phyloP scores from a whole-genome alignment of 2,113 vertebrate species.

The Mus pahari region DNA sequence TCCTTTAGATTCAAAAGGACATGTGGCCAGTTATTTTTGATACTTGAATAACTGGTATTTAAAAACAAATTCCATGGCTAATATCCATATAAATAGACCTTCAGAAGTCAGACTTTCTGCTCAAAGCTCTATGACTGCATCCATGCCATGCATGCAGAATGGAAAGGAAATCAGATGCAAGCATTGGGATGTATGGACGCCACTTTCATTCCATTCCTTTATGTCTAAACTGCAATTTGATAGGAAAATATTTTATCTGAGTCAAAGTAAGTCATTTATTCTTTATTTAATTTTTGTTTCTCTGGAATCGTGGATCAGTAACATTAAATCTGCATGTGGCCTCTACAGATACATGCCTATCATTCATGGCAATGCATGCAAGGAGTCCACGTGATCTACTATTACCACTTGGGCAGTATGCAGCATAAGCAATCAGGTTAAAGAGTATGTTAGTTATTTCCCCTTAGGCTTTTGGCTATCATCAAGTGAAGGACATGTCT shows the following conservation, averaged over 20 bases:
- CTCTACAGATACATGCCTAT: not conserved
- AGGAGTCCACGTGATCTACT: not conserved
- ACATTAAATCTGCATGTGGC: not conserved
- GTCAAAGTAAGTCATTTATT: not conserved
- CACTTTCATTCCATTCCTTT: not conserved
- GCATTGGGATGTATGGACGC: rapidly evolving
- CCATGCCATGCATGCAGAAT: not conserved
- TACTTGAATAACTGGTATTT: not conserved
- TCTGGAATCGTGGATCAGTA: not conserved
- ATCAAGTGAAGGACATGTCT: not conserved
- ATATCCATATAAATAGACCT: not conserved
- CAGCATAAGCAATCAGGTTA: not conserved
- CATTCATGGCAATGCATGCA: not conserved
- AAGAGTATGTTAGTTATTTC: not conserved
- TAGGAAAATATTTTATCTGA: not conserved
- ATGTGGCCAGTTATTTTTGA: not conserved
- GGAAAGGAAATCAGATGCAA: not conserved
- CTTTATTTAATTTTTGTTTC: not conserved
- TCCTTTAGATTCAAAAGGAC: not conserved
- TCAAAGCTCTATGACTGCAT: not conserved
- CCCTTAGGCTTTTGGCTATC: not conserved
- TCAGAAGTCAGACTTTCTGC: no score
- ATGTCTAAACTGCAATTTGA: no score
- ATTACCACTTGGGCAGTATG: not conserved
- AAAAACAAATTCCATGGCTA: not conserved